These are phyloP conservation scores for Eilema depressum DNA, from an alignment of 2,888 invertebrate genomes.

Conservation along the genomic window DNA sequence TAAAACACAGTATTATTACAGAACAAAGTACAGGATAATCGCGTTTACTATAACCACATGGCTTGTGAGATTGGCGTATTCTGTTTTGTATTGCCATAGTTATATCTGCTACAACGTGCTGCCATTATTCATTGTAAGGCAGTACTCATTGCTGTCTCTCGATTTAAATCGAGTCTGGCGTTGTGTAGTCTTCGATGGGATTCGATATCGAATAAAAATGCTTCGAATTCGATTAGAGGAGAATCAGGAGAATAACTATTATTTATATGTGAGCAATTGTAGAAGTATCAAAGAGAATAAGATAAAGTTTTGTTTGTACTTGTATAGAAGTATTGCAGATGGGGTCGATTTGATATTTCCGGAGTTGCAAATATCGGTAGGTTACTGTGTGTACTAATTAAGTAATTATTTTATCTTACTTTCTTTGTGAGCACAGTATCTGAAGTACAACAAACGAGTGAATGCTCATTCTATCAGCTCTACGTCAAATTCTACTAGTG, in stretches of 20 bases:
- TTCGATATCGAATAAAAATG: conserved; percentile 69
- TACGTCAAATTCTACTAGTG: too few species aligned
- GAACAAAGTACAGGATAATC: conserved; percentile 54
- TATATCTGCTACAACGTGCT: conserved; percentile 58
- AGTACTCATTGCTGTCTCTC: conserved; percentile 68
- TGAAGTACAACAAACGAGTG: too few species aligned
- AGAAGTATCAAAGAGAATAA: conserved; percentile 70
- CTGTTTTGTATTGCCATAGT: conserved; percentile 58
- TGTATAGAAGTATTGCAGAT: conserved; percentile 74
- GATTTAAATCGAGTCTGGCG: conserved; percentile 78
- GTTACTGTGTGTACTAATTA: conserved; percentile 39
- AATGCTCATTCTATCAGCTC: too few species aligned
- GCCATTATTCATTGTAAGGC: conserved; percentile 58
- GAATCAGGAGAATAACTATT: conserved; percentile 61
- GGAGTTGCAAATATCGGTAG: conserved; percentile 74
- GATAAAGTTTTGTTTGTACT: conserved; percentile 62
- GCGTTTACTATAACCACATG: conserved; percentile 58
- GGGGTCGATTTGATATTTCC: conserved; percentile 69
- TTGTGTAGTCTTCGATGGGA: conserved; percentile 67
- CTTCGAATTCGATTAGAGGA: conserved; percentile 71
- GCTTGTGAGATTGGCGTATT: conserved; percentile 62
- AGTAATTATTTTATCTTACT: too few species aligned
- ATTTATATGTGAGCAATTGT: conserved; percentile 69
- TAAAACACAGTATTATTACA: conserved; percentile 56
- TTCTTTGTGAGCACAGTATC: not conserved